Conservation (phyloP, 2,888 invertebrate species). For the Electrophaes corylata region DNA sequence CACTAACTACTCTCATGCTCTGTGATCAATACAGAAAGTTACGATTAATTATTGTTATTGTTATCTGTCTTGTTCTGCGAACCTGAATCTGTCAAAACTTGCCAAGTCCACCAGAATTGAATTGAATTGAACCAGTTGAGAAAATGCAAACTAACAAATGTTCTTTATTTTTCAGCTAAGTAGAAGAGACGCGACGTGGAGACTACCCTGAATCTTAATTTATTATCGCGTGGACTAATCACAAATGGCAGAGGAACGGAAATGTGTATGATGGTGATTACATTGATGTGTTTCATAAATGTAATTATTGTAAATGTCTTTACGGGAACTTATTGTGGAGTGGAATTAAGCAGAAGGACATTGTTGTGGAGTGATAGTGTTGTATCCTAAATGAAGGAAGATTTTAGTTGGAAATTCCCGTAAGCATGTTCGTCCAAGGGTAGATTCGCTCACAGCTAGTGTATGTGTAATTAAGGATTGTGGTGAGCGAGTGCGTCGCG, state of each 20-base stretch:
- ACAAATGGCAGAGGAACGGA: constrained; percentile 76
- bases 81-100: too few species aligned
- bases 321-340: constrained; percentile 68
- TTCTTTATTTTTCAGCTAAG: constrained; percentile 71
- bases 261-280: constrained; percentile 75
- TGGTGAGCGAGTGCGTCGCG: constrained; percentile 53
- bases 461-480: constrained; percentile 65
- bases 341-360: constrained; percentile 71
- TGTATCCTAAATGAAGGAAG: constrained; percentile 83
- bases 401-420: constrained; percentile 74
- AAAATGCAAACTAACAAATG: constrained; percentile 1
- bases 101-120: too few species aligned
- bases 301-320: constrained; percentile 60
- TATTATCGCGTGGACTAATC: constrained; percentile 80
- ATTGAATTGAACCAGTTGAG: too few species aligned
- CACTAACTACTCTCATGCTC: too few species aligned
- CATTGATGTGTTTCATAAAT: constrained; percentile 65
- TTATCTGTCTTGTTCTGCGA: too few species aligned
- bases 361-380: constrained; percentile 81
- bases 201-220: constrained; percentile 79
- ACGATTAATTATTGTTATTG: too few species aligned
- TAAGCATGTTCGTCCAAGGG: constrained; percentile 60
- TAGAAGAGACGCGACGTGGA: constrained; percentile 60
- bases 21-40: too few species aligned
- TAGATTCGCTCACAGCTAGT: constrained; percentile 58